A percentile compares a stretch with the other conserved stretches of the same genome.
Evolutionary conservation across 2,888 invertebrate species (phyloP).

Genomic region (Meandrusa payeni): DNA sequence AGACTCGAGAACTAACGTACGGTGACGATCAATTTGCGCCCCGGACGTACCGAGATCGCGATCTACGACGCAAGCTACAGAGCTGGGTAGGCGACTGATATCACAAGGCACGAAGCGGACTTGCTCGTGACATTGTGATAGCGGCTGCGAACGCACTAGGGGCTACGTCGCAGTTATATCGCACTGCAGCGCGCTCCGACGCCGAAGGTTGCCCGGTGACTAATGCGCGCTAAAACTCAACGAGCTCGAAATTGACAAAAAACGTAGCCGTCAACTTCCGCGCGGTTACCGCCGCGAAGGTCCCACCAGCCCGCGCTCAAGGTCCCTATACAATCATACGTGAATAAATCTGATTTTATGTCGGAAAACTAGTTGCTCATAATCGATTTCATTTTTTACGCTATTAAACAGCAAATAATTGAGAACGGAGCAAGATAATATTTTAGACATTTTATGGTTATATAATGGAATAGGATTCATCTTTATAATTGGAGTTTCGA

Average conservation of each 20-base stretch:
- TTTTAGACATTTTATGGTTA: conserved; percentile 58
- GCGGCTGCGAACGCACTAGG: conserved; percentile 66
- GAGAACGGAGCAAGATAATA: conserved; percentile 52
- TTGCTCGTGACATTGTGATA: conserved; percentile 74
- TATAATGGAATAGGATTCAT: conserved; percentile 56
- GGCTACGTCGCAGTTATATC: conserved; percentile 47
- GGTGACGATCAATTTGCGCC: conserved; percentile 45
- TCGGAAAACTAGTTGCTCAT: conserved; percentile 62
- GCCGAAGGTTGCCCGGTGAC: conserved; percentile 65
- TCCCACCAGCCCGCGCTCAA: conserved; percentile 74
- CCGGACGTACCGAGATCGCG: conserved; percentile 19
- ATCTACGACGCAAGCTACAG: conserved; percentile 14
- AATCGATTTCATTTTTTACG: conserved; percentile 57
- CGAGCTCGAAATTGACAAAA: conserved; percentile 76
- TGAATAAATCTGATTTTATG: conserved; percentile 73
- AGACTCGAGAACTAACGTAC: conserved; percentile 34
- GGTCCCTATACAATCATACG: conserved; percentile 77
- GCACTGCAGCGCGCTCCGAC: conserved; percentile 55
- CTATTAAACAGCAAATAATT: conserved; percentile 52
- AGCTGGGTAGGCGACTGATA: conserved; percentile 29
- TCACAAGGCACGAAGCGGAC: conserved; percentile 64
- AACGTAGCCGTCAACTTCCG: conserved; percentile 74
- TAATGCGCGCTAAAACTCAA: conserved; percentile 73
- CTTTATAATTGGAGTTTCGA: conserved; percentile 71
- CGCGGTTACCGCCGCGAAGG: conserved; percentile 79